Percentiles rank a stretch among this genome's conserved stretches.
Evolutionary conservation across 2,888 invertebrate species (phyloP).

Genomic region (Drosophila buzzatii): DNA sequence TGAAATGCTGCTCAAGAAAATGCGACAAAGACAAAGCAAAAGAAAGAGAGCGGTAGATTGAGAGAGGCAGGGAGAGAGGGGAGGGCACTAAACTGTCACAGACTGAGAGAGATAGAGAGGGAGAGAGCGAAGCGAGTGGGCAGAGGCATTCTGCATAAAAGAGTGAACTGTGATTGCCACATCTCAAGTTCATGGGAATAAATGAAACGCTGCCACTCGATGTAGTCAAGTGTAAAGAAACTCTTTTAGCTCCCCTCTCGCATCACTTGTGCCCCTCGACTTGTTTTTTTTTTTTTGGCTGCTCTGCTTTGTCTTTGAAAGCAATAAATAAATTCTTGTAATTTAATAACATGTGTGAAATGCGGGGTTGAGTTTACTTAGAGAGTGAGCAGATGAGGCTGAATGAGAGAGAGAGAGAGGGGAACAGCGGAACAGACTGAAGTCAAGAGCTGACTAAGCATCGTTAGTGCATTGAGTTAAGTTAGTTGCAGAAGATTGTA

Average conservation of each 20-base stretch:
- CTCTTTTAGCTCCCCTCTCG: background rate
- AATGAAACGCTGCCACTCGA: constrained; percentile 47
- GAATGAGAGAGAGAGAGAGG: background rate
- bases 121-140: background rate
- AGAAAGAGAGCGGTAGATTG: background rate
- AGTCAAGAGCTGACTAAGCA: background rate
- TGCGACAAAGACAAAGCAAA: constrained; percentile 35
- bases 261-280: background rate
- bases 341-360: constrained; percentile 49
- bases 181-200: constrained; percentile 71
- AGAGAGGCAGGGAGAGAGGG: background rate
- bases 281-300: too few relatives aligned
- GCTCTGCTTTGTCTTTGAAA: constrained; percentile 9
- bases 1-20: constrained; percentile 48
- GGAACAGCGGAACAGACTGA: background rate
- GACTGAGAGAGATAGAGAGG: constrained; percentile 4
- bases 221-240: constrained; percentile 65
- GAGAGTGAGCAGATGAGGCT: background rate
- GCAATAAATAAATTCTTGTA: constrained; percentile 38
- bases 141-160: constrained; percentile 51
- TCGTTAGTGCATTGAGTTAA: background rate
- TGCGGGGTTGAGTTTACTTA: constrained; percentile 5
- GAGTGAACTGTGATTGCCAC: constrained; percentile 60
- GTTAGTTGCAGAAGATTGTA: background rate
- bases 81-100: constrained; percentile 38